A percentile compares a stretch with the other conserved stretches of the same genome.
Evolutionary conservation across 2,797 vertebrate species (phyloP).

Genomic region (Scolopax rusticola): DNA sequence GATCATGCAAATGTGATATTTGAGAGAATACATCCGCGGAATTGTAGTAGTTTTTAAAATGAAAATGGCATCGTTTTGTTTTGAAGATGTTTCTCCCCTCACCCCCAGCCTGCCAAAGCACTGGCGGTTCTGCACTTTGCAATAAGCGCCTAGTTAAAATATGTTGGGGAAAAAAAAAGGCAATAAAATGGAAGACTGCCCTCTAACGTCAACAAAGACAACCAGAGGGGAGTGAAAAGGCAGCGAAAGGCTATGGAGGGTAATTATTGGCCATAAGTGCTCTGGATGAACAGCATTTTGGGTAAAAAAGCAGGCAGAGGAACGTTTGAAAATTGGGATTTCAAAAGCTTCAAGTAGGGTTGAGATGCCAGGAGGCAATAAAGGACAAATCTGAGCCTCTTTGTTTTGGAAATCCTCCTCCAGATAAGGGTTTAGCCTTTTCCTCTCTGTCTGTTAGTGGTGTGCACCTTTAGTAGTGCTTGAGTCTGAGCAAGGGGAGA

Average conservation of each 20-base stretch:
- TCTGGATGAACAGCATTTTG: background rate
- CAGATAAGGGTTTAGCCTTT: background rate
- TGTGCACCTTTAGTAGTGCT: fast-evolving
- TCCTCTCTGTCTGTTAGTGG: too few species aligned
- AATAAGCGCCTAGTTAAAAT: background rate
- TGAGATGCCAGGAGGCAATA: background rate
- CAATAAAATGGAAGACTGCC: constrained; percentile 41
- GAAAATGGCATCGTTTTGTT: background rate
- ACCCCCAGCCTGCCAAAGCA: background rate
- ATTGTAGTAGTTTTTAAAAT: background rate
- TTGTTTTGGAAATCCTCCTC: background rate
- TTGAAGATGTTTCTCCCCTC: background rate
- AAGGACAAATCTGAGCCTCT: background rate
- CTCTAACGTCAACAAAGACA: constrained; percentile 9
- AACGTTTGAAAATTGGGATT: background rate
- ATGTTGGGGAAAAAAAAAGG: background rate
- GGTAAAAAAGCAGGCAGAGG: background rate
- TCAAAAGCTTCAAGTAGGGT: background rate
- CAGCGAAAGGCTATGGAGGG: fast-evolving
- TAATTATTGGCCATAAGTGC: background rate
- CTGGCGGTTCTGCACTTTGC: background rate
- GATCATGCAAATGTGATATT: background rate
- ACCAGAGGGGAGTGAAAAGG: background rate
- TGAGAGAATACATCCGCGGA: background rate
- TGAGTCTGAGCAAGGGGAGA: background rate